Evolutionary conservation across 2,888 invertebrate species (phyloP).

Genomic region (Callyntrura guangdongensis): DNA sequence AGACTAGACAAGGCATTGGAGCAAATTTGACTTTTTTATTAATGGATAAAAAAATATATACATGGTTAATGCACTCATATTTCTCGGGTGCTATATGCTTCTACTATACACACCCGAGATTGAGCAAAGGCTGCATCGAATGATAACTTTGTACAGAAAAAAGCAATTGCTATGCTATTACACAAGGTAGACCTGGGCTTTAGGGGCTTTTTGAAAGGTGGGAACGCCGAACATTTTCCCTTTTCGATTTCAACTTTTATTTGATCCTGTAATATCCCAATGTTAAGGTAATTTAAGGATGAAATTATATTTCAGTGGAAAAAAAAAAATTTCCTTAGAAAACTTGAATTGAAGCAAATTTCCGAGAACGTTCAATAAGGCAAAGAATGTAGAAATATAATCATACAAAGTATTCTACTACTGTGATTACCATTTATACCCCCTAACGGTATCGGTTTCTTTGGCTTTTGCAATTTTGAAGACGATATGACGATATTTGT

Average conservation of each 20-base stretch:
- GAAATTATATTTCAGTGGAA: neutral
- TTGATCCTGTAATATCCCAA: too few species aligned
- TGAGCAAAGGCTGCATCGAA: neutral
- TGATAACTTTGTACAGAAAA: neutral
- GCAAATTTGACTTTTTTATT: conserved; percentile 50
- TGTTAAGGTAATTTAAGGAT: too few species aligned
- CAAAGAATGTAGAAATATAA: neutral
- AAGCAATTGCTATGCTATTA: neutral
- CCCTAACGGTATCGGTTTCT: neutral
- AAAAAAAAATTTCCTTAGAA: neutral
- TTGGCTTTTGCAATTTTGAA: neutral
- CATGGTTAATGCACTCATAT: neutral
- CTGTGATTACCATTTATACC: too few species aligned
- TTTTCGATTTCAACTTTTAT: too few species aligned
- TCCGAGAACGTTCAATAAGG: neutral
- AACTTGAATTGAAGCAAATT: neutral
- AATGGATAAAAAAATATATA: conserved; percentile 40
- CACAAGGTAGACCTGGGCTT: neutral
- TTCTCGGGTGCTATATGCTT: neutral
- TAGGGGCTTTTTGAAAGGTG: neutral
- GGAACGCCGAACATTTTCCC: neutral
- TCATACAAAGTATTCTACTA: too few species aligned
- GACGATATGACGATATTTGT: neutral
- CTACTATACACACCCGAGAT: neutral
- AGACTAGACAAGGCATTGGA: conserved; percentile 1